Conservation (phyloP, 2,888 invertebrate genomes). For the Napeogenes sylphis region DNA sequence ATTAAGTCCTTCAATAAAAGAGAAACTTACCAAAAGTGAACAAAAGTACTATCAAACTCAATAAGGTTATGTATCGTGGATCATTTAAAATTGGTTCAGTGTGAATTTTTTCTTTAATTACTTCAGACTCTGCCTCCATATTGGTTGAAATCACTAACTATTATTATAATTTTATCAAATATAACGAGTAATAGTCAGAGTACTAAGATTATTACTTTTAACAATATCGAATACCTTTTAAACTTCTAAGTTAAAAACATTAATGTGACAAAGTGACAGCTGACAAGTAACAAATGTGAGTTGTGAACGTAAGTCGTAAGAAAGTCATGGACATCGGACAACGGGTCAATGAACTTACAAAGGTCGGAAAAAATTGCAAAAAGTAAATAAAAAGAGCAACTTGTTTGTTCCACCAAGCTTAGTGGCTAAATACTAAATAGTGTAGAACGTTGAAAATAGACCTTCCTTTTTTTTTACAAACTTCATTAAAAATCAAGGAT, state of each 20-base stretch:
- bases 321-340: too few relatives aligned
- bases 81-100: slow-evolving; percentile 68
- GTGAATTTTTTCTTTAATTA: slow-evolving; percentile 66
- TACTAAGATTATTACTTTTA: too few relatives aligned
- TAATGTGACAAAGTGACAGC: slow-evolving; percentile 1
- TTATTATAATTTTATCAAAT: not conserved
- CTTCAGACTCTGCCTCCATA: slow-evolving; percentile 69
- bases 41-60: slow-evolving; percentile 62
- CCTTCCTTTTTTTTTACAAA: too few relatives aligned
- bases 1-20: not conserved
- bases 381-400: too few relatives aligned
- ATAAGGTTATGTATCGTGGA: slow-evolving; percentile 70
- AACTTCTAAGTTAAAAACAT: slow-evolving; percentile 1
- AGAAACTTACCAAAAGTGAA: slow-evolving; percentile 62
- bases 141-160: slow-evolving; percentile 5
- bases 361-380: too few relatives aligned
- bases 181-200: too few relatives aligned
- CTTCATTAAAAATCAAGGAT: too few relatives aligned
- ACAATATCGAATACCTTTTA: too few relatives aligned
- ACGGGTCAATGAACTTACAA: too few relatives aligned
- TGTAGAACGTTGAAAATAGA: too few relatives aligned
- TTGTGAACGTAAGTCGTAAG: not conserved
- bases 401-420: too few relatives aligned
- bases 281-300: not conserved
- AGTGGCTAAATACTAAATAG: too few relatives aligned